phyloP scores from a whole-genome alignment of 2,888 invertebrate genomes.

The Apotomis turbidana region DNA sequence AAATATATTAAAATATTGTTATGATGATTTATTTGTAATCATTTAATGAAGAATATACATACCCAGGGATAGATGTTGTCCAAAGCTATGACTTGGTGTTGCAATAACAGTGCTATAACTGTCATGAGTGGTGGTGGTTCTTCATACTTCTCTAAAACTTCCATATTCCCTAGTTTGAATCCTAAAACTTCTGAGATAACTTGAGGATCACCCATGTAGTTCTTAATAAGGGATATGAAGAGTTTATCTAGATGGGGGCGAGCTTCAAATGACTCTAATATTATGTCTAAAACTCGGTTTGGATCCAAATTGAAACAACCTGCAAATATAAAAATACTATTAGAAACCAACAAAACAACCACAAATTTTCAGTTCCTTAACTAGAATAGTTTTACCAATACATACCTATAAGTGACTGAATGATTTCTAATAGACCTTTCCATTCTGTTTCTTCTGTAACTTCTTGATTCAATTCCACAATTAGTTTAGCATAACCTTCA shows the following conservation, averaged over 20 bases:
- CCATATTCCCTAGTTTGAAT: constrained; percentile 92
- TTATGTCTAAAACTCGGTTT: constrained; percentile 97
- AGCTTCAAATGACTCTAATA: constrained; percentile 98
- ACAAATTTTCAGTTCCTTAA: neutral
- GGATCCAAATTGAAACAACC: constrained; percentile 99
- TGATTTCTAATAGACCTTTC: constrained; percentile 91
- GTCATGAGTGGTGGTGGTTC: constrained; percentile 94
- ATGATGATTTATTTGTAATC: too few relatives aligned
- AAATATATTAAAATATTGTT: too few relatives aligned
- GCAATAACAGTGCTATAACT: constrained; percentile 94
- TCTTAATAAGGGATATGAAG: constrained; percentile 92
- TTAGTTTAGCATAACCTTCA: constrained; percentile 98
- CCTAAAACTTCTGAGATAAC: constrained; percentile 97
- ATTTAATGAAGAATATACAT: constrained; percentile 56
- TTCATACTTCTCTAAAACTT: constrained; percentile 80
- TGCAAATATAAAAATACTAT: constrained; percentile 64
- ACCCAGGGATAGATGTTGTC: constrained; percentile 97
- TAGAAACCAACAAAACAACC: neutral
- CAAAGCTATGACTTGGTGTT: constrained; percentile 92
- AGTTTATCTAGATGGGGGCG: constrained; percentile 90
- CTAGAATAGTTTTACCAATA: constrained; percentile 1
- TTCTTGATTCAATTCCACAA: constrained; percentile 96
- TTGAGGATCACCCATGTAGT: constrained; percentile 92
- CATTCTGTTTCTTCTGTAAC: constrained; percentile 86
- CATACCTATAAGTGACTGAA: constrained; percentile 96